Conservation (phyloP, 2,888 invertebrate genomes). For the Phorcus lineatus region DNA sequence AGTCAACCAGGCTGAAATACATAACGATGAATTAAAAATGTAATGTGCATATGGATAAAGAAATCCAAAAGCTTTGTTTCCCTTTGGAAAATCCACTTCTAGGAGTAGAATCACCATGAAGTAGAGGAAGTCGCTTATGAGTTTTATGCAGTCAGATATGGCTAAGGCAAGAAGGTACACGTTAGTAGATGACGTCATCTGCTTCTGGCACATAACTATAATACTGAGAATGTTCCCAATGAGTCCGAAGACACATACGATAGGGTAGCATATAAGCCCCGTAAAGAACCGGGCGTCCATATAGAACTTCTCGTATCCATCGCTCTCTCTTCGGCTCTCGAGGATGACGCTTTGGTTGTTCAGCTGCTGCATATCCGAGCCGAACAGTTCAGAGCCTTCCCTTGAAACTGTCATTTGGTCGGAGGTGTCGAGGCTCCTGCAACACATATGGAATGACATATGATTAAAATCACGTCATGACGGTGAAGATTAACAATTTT, state of each 20-base stretch:
- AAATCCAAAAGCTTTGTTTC: slow-evolving; percentile 64
- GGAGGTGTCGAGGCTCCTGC: neutral
- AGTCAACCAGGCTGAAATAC: slow-evolving; percentile 72
- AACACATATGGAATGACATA: neutral
- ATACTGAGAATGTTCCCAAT: slow-evolving; percentile 69
- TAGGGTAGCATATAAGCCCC: slow-evolving; percentile 70
- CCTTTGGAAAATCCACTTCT: slow-evolving; percentile 55
- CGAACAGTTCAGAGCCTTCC: neutral
- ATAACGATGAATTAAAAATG: slow-evolving; percentile 69
- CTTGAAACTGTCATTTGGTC: neutral
- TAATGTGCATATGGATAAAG: slow-evolving; percentile 74
- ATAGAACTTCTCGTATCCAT: slow-evolving; percentile 63
- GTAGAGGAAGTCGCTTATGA: slow-evolving; percentile 72
- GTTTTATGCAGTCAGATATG: slow-evolving; percentile 70
- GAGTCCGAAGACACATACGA: slow-evolving; percentile 68
- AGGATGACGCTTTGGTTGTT: slow-evolving; percentile 1
- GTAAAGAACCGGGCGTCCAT: slow-evolving; percentile 65
- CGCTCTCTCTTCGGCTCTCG: slow-evolving; percentile 10
- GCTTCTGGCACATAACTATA: slow-evolving; percentile 66
- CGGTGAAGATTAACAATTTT: too few species aligned
- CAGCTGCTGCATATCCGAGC: neutral
- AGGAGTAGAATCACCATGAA: slow-evolving; percentile 67
- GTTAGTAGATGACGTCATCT: slow-evolving; percentile 72
- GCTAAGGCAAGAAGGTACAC: slow-evolving; percentile 71
- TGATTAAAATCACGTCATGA: too few species aligned